phyloP scores from a whole-genome alignment of 2,797 vertebrate genomes.

The Lithobates sylvaticus region DNA sequence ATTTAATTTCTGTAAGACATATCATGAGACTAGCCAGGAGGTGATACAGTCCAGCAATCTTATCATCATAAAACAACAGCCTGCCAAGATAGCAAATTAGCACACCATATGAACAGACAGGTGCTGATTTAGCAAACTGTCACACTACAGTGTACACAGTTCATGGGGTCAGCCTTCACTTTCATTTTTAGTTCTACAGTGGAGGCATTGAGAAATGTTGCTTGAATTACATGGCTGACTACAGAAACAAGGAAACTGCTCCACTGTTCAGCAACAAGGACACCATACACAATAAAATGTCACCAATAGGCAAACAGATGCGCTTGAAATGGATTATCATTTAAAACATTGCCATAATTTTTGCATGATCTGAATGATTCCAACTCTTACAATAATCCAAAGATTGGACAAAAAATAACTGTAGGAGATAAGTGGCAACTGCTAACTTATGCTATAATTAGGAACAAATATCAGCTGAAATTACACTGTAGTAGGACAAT shows the following conservation, averaged over 20 bases:
- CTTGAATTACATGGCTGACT: background rate
- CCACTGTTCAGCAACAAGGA: background rate
- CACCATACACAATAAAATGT: background rate
- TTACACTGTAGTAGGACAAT: too few relatives aligned
- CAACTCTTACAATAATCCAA: too few relatives aligned
- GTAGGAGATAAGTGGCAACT: too few relatives aligned
- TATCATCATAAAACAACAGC: background rate
- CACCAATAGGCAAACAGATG: too few relatives aligned
- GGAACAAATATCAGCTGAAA: too few relatives aligned
- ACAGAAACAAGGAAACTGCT: background rate
- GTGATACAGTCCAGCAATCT: background rate
- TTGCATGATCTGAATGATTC: too few relatives aligned
- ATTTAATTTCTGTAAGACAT: background rate
- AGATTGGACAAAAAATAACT: too few relatives aligned
- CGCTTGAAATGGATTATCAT: too few relatives aligned
- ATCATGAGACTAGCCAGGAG: background rate
- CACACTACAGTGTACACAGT: background rate
- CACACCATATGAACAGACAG: background rate
- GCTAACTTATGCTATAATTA: too few relatives aligned
- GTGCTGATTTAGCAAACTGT: conserved; percentile 3
- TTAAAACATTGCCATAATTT: too few relatives aligned
- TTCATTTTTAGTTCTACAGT: background rate
- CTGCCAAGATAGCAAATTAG: background rate
- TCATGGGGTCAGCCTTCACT: background rate
- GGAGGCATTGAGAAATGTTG: background rate